Conservation (phyloP, 2,888 invertebrate genomes). For the Malthinus seriepunctatus region DNA sequence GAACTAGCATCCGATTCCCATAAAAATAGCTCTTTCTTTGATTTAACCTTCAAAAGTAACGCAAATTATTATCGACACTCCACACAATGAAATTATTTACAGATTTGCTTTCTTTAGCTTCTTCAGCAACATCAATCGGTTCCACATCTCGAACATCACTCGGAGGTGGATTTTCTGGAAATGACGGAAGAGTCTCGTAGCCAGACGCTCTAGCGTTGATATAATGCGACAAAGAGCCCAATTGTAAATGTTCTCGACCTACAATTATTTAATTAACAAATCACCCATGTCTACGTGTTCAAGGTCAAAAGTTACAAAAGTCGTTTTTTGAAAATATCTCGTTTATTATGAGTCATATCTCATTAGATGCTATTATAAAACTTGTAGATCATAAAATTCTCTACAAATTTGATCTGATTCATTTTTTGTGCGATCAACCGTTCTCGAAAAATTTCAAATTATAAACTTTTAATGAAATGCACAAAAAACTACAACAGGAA, state of each 20-base stretch:
- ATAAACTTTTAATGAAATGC: too few species aligned
- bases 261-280: constrained; percentile 7
- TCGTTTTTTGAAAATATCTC: too few species aligned
- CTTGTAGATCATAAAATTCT: too few species aligned
- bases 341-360: too few species aligned
- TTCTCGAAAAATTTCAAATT: too few species aligned
- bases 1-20: constrained; percentile 50
- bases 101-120: constrained; percentile 42
- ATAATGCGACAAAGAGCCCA: constrained; percentile 95
- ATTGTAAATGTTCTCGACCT: constrained; percentile 83
- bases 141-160: constrained; percentile 77
- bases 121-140: constrained; percentile 46
- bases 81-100: constrained; percentile 15
- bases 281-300: too few species aligned
- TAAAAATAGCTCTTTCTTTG: constrained; percentile 43
- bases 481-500: too few species aligned
- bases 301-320: too few species aligned
- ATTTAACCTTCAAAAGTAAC: background rate
- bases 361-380: too few species aligned
- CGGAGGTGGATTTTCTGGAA: constrained; percentile 78
- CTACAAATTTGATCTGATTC: too few species aligned
- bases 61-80: background rate
- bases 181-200: constrained; percentile 85
- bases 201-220: constrained; percentile 84
- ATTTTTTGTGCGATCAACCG: too few species aligned